Evolutionary conservation across 2,888 invertebrate species (phyloP).

Genomic region (Thymelicus acteon): DNA sequence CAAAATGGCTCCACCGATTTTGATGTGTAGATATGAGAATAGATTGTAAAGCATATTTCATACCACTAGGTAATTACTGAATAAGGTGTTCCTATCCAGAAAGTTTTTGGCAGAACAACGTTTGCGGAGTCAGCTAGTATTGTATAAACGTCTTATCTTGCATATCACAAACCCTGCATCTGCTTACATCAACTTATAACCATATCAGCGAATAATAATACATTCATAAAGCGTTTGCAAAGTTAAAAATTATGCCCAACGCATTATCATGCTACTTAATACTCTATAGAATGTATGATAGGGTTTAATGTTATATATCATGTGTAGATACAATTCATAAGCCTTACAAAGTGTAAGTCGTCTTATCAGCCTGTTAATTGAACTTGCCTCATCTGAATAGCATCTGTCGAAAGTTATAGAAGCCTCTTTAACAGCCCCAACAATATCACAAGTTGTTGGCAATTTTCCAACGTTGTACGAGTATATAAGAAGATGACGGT

Average conservation of each 20-base stretch:
- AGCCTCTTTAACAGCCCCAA: slow-evolving; percentile 17
- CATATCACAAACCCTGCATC: too few species aligned
- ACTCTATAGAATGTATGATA: neutral
- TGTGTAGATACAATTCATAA: neutral
- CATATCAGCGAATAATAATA: too few species aligned
- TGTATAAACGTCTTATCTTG: too few species aligned
- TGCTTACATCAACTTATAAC: too few species aligned
- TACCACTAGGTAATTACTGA: too few species aligned
- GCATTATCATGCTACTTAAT: neutral
- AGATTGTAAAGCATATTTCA: too few species aligned
- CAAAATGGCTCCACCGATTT: too few species aligned
- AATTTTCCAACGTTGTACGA: slow-evolving; percentile 13
- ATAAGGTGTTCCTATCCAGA: too few species aligned
- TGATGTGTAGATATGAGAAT: too few species aligned
- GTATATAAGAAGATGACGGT: neutral
- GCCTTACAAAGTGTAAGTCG: slow-evolving; percentile 32
- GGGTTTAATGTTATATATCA: neutral
- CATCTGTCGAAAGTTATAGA: slow-evolving; percentile 34
- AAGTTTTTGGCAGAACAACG: too few species aligned
- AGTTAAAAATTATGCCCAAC: neutral
- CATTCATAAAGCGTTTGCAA: neutral
- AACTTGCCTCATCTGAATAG: slow-evolving; percentile 26
- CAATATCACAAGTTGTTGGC: slow-evolving; percentile 30
- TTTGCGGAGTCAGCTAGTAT: too few species aligned
- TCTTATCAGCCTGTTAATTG: slow-evolving; percentile 32